A percentile compares a stretch with the other conserved stretches of the same genome.
These are phyloP conservation scores for Planiliza haematocheilus DNA, from an alignment of 2,113 vertebrate species.

Conservation along the genomic window DNA sequence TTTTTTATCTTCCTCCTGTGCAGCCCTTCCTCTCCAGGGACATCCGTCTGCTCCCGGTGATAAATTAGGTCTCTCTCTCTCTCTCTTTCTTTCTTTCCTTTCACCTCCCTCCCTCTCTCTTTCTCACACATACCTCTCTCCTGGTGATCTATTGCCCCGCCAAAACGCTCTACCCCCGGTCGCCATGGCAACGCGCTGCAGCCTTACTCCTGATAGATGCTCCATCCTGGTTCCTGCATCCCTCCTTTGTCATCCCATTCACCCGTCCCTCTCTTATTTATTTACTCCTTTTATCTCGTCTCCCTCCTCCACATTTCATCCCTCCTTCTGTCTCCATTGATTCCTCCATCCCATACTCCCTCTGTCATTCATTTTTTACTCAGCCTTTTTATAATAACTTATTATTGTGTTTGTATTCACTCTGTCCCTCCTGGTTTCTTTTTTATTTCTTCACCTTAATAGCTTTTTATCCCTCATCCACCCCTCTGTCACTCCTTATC, in stretches of 20 bases:
- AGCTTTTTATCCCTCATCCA: background rate
- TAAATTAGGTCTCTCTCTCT: conserved; percentile 28
- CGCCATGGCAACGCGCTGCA: conserved; percentile 53
- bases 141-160: conserved; percentile 38
- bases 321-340: background rate
- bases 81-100: background rate
- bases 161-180: conserved; percentile 32
- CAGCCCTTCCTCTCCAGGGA: background rate
- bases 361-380: no score
- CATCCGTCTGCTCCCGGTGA: conserved; percentile 22
- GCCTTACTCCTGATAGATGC: background rate
- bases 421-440: background rate
- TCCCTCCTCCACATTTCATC: background rate
- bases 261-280: background rate
- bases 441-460: background rate
- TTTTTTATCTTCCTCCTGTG: background rate
- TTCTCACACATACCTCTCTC: background rate
- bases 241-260: background rate
- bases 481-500: background rate
- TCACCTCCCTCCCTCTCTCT: background rate
- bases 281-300: background rate
- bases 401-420: background rate
- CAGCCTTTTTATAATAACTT: no score
- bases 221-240: background rate
- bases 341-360: background rate